Conservation (phyloP, 2,888 invertebrate genomes). For the Nemotelus nigrinus region DNA sequence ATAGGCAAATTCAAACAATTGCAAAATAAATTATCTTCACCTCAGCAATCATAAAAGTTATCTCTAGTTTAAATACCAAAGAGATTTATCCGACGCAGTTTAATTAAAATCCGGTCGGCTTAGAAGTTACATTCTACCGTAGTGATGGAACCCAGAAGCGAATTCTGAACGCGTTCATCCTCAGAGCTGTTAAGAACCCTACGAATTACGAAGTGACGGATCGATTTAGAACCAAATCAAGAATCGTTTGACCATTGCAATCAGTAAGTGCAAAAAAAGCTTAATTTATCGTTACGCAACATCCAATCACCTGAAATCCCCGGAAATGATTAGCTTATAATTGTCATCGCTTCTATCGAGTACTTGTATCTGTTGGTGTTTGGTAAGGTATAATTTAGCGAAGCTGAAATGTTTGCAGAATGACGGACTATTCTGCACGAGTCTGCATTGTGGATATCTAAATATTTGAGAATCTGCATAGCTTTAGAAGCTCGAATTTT, state of each 20-base stretch:
- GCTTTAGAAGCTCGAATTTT: not conserved
- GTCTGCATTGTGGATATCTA: no score
- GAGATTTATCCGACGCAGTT: not conserved
- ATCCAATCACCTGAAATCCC: no score
- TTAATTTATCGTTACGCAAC: not conserved
- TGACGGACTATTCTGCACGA: no score
- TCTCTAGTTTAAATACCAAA: not conserved
- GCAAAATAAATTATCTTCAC: not conserved
- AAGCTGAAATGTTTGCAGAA: no score
- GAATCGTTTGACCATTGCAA: not conserved
- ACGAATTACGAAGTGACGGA: not conserved
- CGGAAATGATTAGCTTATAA: no score
- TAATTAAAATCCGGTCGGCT: not conserved
- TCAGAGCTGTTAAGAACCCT: not conserved
- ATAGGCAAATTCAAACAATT: not conserved
- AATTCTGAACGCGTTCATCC: not conserved
- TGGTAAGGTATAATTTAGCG: no score
- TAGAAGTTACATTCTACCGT: not conserved
- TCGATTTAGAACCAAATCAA: not conserved
- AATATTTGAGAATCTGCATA: not conserved
- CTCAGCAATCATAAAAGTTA: not conserved
- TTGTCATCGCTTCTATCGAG: no score
- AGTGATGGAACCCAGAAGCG: not conserved
- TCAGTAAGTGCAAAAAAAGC: not conserved
- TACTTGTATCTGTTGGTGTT: no score